Conservation (phyloP, 2,888 invertebrate genomes). For the Phrixothrix hirtus region DNA sequence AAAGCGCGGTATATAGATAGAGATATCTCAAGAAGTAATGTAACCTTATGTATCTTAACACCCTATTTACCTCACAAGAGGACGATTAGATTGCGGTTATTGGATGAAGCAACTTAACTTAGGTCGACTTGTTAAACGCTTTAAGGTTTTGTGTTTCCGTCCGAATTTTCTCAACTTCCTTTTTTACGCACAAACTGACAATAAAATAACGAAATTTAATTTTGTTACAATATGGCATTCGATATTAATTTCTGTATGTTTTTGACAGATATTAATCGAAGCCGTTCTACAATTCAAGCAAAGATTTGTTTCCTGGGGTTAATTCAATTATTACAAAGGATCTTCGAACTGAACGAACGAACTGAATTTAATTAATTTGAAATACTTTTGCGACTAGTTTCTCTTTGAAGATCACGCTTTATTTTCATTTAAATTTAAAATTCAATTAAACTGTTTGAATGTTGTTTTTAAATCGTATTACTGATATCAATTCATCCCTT, state of each 20-base stretch:
- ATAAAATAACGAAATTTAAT: not conserved
- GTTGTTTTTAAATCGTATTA: too few species aligned
- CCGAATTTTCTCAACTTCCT: not conserved
- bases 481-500: too few species aligned
- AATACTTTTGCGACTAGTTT: not conserved
- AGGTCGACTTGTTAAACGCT: slow-evolving; percentile 10
- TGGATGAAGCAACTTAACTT: slow-evolving; percentile 11
- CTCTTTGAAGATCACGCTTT: too few species aligned
- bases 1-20: not conserved
- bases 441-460: too few species aligned
- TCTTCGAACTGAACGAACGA: not conserved
- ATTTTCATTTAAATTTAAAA: too few species aligned
- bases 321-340: slow-evolving; percentile 8
- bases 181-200: not conserved
- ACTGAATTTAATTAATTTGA: not conserved
- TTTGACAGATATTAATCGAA: slow-evolving; percentile 19
- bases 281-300: slow-evolving; percentile 11
- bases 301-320: slow-evolving; percentile 5
- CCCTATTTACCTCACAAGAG: slow-evolving; percentile 4
- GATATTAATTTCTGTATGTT: slow-evolving; percentile 15
- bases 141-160: not conserved
- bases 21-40: not conserved
- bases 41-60: not conserved
- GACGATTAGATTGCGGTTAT: slow-evolving; percentile 16
- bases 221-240: not conserved